Evolutionary conservation across 1,140 invertebrate genomes (phyloP), one percentile per base, ranked within the genome.

Genomic region (Drosophila tropicalis): DNA sequence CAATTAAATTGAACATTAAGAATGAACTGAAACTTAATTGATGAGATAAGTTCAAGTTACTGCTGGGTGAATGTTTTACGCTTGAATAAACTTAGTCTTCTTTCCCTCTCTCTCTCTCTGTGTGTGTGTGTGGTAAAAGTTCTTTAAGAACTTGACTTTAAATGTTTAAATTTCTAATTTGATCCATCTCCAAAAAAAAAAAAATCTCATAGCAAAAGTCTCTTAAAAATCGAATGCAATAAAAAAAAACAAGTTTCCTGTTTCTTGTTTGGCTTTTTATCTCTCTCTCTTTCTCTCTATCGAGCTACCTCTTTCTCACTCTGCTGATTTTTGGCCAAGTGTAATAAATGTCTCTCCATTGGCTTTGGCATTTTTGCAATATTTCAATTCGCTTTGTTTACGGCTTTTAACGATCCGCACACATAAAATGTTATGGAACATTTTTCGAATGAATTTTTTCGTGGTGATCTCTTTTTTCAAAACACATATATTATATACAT

Each of bases 21-120:
- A 83, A 87, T 70, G 68, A 76, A 61, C 60, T 72, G 32, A 47
- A 81, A 72, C 76, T 69, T 83, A 86, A 87, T 86, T 87, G 79
- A 87, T 87, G 72, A 66, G 72, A 81, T 68, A 75, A 68, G 70
- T 79, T 78, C 55, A 64, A 61, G 29, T 62, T 44, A 40, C 60
- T 60, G n/a, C 64, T 36, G 19, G 10, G n/a, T 60, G 17, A 60
- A 60, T 62, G 17, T 44, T 39, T 19, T 68, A 57, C 44, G 72
- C 62, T 61, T 56, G 29, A 76, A 69, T 62, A 67, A 29, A 61
- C 36, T 75, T 39, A 34, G 29, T 39, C 34, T 10, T 36, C 10
- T 36, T 2, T 36, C 10, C 7, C 7, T 36, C 10, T 36, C 10
- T 36, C 34, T 6, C 29, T 29, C 2, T 29, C 5, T 29, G 25